Conservation (phyloP, 2,113 vertebrate genomes). For the Eidolon helvum region DNA sequence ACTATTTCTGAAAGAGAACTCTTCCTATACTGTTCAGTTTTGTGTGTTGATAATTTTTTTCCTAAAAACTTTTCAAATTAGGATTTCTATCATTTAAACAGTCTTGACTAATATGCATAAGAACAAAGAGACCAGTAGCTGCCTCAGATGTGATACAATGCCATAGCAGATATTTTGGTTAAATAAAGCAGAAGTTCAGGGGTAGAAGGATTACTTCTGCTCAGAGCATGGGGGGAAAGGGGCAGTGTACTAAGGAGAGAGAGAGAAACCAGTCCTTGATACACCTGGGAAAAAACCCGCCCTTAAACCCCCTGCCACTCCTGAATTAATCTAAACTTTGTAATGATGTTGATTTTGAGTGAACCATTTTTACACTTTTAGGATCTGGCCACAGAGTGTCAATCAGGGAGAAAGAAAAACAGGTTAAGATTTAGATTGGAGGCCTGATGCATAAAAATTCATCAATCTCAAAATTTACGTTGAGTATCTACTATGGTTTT, state of each 20-base stretch:
- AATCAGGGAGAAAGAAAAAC: not conserved
- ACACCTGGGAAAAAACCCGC: no score
- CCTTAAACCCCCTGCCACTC: no score
- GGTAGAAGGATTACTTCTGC: not conserved
- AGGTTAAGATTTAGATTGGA: not conserved
- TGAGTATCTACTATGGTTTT: not conserved
- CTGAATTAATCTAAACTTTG: not conserved
- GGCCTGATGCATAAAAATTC: not conserved
- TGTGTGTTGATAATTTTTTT: not conserved
- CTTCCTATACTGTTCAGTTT: not conserved
- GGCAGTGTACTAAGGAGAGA: not conserved
- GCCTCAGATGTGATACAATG: not conserved
- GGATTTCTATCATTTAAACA: not conserved
- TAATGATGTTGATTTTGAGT: not conserved
- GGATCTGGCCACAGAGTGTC: not conserved
- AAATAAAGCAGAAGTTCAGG: not conserved
- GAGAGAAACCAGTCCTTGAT: not conserved
- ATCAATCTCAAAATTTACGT: not conserved
- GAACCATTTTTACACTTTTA: not conserved
- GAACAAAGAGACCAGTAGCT: not conserved
- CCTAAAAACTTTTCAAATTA: not conserved
- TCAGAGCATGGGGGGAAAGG: fast-evolving
- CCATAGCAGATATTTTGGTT: not conserved
- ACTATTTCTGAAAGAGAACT: not conserved
- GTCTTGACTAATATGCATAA: not conserved